Evolutionary conservation across 2,113 vertebrate genomes (phyloP).

Genomic region (Dipodomys ordii): DNA sequence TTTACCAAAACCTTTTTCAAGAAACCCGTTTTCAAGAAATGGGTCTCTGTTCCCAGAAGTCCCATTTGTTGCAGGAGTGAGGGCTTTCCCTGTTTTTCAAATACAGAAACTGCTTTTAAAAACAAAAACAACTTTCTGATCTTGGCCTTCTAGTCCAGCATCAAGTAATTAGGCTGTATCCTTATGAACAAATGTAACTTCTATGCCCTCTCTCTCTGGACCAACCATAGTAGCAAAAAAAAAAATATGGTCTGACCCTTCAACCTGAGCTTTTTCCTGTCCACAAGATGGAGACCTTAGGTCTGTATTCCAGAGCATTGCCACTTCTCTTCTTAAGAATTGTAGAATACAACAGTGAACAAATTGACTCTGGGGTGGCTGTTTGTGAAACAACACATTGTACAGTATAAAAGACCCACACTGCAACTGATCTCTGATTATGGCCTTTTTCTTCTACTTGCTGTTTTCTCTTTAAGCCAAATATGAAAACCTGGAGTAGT

Average conservation of each 20-base stretch:
- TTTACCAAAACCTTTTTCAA: neutral
- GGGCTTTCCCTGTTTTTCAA: constrained; percentile 14
- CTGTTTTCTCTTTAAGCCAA: neutral
- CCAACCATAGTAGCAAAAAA: neutral
- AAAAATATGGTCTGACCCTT: neutral
- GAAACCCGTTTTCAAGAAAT: neutral
- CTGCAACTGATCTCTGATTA: neutral
- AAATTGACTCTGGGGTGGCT: neutral
- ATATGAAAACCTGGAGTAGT: neutral
- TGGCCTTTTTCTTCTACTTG: neutral
- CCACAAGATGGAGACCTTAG: neutral
- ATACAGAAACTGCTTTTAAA: neutral
- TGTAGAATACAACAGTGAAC: neutral
- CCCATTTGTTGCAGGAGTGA: neutral
- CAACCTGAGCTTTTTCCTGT: neutral
- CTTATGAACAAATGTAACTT: neutral
- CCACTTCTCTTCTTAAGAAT: neutral
- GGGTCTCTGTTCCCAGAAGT: neutral
- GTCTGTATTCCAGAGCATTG: neutral
- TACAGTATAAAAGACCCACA: neutral
- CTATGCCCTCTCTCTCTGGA: neutral
- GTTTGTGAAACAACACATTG: neutral
- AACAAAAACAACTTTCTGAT: neutral
- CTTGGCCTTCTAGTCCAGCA: neutral
- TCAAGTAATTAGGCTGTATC: neutral